These are phyloP conservation scores for Phrynocephalus vlangalii DNA, from an alignment of 2,797 vertebrate genomes.

Conservation along the genomic window DNA sequence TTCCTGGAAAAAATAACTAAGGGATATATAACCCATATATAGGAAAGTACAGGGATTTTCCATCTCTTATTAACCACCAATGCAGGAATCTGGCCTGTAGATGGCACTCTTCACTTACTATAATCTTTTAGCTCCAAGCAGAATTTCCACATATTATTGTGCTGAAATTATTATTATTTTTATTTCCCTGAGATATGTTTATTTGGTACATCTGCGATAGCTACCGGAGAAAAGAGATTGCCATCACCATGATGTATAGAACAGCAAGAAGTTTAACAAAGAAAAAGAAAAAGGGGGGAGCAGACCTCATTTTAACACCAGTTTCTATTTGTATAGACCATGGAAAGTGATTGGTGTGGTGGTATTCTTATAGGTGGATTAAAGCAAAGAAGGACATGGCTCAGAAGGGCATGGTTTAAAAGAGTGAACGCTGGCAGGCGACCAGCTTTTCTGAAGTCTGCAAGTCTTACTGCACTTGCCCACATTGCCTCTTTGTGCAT, in stretches of 20 bases:
- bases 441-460: not conserved
- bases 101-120: conserved; percentile 76
- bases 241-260: conserved; percentile 54
- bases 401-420: not conserved
- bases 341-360: conserved; percentile 19
- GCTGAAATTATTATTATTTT: conserved; percentile 55
- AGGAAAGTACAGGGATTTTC: rapidly evolving
- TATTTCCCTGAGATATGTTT: conserved; percentile 58
- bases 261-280: conserved; percentile 30
- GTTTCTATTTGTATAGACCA: not conserved
- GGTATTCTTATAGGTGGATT: conserved; percentile 13
- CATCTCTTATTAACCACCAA: not conserved
- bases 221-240: conserved; percentile 62
- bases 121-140: conserved; percentile 27
- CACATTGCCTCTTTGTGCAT: not conserved
- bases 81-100: conserved; percentile 50
- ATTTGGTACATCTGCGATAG: conserved; percentile 67
- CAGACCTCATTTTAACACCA: conserved; percentile 30
- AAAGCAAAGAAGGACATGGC: not conserved
- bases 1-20: not conserved
- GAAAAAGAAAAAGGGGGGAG: not conserved
- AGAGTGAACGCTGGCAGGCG: not conserved
- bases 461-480: not conserved
- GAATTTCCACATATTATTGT: conserved; percentile 19
- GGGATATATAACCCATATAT: not conserved